These are phyloP conservation scores for human (Homo sapiens) DNA, from an alignment of 2,113 vertebrate genomes.

Conservation along the genomic window GRCh38 chr5:84798501-84799000, in stretches of 20 bases:
- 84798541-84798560: conserved; percentile 51
- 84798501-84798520: background rate
- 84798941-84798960: background rate
- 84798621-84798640: background rate
- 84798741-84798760: background rate
- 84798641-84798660: background rate
- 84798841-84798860: background rate
- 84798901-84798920: background rate
- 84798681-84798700: background rate
- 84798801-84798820: background rate
- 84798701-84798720: background rate
- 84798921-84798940: background rate
- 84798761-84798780: background rate
- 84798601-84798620: background rate
- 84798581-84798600: conserved; percentile 43
- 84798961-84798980: background rate
- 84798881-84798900: background rate
- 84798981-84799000: background rate
- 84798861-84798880: background rate
- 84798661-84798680: background rate
- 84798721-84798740: background rate
- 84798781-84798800: background rate
- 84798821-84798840: background rate
- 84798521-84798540: conserved; percentile 47
- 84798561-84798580: conserved; percentile 36